Conservation (phyloP, 2,888 invertebrate genomes). For the Graphium colonna region DNA sequence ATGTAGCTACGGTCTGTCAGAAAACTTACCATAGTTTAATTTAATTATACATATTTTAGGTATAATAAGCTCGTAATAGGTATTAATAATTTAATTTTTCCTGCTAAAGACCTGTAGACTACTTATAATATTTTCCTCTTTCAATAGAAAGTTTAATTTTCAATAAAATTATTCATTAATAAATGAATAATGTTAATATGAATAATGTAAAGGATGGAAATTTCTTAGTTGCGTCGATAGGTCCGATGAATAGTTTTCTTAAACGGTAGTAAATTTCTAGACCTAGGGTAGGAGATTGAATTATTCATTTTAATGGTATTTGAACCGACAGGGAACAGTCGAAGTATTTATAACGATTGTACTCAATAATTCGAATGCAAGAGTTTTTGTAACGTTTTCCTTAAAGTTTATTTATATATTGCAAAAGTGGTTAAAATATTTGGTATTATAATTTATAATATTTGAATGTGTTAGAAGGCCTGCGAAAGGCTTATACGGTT, state of each 20-base stretch:
- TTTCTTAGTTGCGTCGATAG: neutral
- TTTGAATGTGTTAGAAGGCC: neutral
- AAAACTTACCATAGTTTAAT: neutral
- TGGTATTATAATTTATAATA: too few species aligned
- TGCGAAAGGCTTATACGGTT: neutral
- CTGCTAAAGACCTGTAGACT: too few species aligned
- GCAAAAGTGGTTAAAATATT: too few species aligned
- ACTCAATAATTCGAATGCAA: neutral
- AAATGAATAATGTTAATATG: neutral
- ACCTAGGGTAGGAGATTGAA: conserved; percentile 26
- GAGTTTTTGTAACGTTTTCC: neutral
- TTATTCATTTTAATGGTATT: conserved; percentile 31
- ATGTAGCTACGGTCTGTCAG: neutral
- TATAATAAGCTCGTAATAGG: too few species aligned
- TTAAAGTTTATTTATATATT: neutral
- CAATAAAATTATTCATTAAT: too few species aligned
- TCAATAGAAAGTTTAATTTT: too few species aligned
- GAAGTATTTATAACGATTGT: conserved; percentile 6
- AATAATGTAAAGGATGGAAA: conserved; percentile 4
- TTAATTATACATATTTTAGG: neutral
- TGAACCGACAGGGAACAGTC: neutral
- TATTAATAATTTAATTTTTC: too few species aligned
- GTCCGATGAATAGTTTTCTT: conserved; percentile 1
- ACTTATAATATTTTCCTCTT: too few species aligned
- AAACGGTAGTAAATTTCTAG: conserved; percentile 13